Evolutionary conservation across 2,113 vertebrate genomes (phyloP).

Genomic region (Oryzias melastigma): DNA sequence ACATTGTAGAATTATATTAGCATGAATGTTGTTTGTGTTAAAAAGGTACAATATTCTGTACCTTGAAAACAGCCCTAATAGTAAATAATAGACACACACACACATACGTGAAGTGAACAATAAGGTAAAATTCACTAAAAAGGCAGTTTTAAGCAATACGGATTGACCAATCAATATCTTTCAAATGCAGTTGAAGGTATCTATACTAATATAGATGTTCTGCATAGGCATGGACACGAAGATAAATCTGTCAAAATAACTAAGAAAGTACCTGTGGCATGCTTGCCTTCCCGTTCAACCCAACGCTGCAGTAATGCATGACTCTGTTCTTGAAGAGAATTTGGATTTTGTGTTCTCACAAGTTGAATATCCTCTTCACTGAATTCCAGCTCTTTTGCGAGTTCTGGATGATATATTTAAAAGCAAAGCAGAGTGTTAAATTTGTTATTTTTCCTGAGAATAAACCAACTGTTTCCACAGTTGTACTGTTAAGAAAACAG

Average conservation of each 20-base stretch:
- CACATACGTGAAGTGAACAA: too few species aligned
- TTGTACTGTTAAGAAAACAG: neutral
- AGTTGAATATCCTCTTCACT: conserved; percentile 91
- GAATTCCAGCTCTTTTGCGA: conserved; percentile 95
- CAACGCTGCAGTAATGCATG: conserved; percentile 92
- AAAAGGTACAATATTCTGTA: too few species aligned
- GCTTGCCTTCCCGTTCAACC: conserved; percentile 91
- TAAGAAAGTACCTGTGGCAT: conserved; percentile 85
- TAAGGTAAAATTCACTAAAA: too few species aligned
- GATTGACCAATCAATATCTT: too few species aligned
- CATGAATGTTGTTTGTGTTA: neutral
- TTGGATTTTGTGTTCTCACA: conserved; percentile 92
- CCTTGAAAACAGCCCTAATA: too few species aligned
- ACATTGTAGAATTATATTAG: neutral
- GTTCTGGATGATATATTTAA: conserved; percentile 74
- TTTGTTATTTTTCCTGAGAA: neutral
- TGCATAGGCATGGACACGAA: neutral
- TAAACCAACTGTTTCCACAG: neutral
- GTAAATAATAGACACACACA: too few species aligned
- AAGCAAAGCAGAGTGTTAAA: neutral
- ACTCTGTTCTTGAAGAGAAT: conserved; percentile 96
- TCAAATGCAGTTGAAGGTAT: too few species aligned
- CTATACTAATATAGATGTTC: too few species aligned
- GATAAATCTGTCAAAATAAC: neutral
- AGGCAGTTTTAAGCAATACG: too few species aligned